Percentiles rank a stretch among this genome's conserved stretches.
Evolutionary conservation across 2,888 invertebrate genomes (phyloP).

Genomic region (Oegoconia quadripuncta): DNA sequence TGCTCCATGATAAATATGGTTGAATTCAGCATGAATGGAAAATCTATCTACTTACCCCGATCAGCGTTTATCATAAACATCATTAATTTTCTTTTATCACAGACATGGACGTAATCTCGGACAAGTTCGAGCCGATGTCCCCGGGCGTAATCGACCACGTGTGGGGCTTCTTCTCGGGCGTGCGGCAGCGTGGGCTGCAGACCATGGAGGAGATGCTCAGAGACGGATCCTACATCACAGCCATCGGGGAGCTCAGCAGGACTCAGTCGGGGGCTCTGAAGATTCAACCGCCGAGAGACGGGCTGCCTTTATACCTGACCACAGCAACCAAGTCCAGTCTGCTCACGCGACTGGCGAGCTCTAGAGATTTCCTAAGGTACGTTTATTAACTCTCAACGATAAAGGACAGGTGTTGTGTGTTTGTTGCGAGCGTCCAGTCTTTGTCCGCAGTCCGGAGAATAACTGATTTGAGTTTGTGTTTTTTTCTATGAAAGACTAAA

Average conservation of each 20-base stretch:
- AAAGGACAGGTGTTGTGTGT: slow-evolving; percentile 5
- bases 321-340: slow-evolving; percentile 87
- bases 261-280: slow-evolving; percentile 82
- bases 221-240: slow-evolving; percentile 88
- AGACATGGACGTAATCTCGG: slow-evolving; percentile 90
- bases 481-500: too few species aligned
- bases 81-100: slow-evolving; percentile 3
- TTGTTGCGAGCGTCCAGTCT: slow-evolving; percentile 15
- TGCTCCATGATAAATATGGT: too few species aligned
- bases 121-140: slow-evolving; percentile 88
- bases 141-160: slow-evolving; percentile 88
- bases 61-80: background rate
- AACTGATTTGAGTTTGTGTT: too few species aligned
- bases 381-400: slow-evolving; percentile 14
- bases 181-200: slow-evolving; percentile 90
- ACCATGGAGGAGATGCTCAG: slow-evolving; percentile 92
- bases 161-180: slow-evolving; percentile 91
- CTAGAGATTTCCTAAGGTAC: slow-evolving; percentile 84
- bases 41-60: background rate
- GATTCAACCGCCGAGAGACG: slow-evolving; percentile 85
- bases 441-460: too few species aligned
- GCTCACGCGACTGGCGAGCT: slow-evolving; percentile 84
- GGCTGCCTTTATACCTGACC: slow-evolving; percentile 87
- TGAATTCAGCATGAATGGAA: background rate
- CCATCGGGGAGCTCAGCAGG: slow-evolving; percentile 86